Base-by-base conservation (phyloP, 2,888 invertebrate genomes). In the Panzeria rudis region DNA sequence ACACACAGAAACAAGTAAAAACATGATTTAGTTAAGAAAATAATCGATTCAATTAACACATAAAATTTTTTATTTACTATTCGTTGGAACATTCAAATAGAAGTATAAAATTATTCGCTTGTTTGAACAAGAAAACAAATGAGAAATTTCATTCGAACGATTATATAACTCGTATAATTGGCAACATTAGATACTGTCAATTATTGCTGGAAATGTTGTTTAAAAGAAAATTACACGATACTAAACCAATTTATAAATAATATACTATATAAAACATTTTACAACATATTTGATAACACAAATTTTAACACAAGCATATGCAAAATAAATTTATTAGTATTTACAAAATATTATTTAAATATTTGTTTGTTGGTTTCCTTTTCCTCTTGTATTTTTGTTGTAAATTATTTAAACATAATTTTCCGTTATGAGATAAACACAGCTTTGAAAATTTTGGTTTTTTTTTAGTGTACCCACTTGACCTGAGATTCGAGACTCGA, bases 351-450 rank as follows among this genome's bases (percentile, higher is more conserved):
- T 77, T 15, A 68, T 77, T 61, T 41, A 61, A 68, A 78, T 44
- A 17, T 50, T 77, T 75, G 41, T 54, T 50, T 52, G 50, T 62
- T 73, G 73, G 38, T 59, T 59, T 68, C 35, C 50, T 68, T 59
- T 59, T 77, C 17, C 41, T 17, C 3, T 68, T 54, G 2, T 50
- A 35, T 38, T 50, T 17, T 25, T 20, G 29, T 41, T 78, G 41
- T 52, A 62, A 71, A 78, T 50, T 52, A 69, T 78, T 69, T 62
- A 62, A 71, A 41, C 52, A 71, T 78, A 69, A 52, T 71, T 78
- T 71, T 69, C 69, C 61, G 52, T 61, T 78, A n/a, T 20, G 7
- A 50, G n/a, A 52, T 68, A 35, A 35, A 35, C 13, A 66, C 3
- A 2, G 7, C 3, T 29, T 0, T 56, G 2, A 4, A 59, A 17